phyloP scores from a whole-genome alignment of 1,140 invertebrate species.

The Brachionus angularis region DNA sequence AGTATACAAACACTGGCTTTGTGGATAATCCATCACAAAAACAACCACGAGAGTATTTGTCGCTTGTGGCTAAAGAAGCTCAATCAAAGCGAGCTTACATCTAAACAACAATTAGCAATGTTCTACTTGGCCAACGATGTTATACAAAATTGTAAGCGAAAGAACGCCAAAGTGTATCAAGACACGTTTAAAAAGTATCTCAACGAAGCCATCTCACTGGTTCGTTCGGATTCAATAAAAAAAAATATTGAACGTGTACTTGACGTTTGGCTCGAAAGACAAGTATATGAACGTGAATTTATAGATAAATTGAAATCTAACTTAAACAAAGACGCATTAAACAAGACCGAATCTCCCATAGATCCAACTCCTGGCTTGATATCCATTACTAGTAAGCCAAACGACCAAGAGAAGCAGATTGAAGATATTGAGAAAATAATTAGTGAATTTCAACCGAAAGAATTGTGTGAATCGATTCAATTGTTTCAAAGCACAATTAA shows the following conservation, averaged over 20 bases:
- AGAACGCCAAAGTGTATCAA: constrained; percentile 62
- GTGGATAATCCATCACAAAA: constrained; percentile 38
- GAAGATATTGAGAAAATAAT: constrained; percentile 32
- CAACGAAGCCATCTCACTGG: constrained; percentile 79
- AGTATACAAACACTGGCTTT: constrained; percentile 31
- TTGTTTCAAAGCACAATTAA: not conserved
- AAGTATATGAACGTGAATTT: constrained; percentile 79
- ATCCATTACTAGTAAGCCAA: not conserved
- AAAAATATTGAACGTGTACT: constrained; percentile 79
- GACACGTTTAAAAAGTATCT: constrained; percentile 84
- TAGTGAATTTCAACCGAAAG: constrained; percentile 25
- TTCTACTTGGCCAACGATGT: constrained; percentile 94
- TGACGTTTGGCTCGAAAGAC: constrained; percentile 86
- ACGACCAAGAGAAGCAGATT: not conserved
- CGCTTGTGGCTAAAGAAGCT: constrained; percentile 11
- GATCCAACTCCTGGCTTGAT: not conserved
- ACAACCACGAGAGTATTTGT: not conserved
- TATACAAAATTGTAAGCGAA: constrained; percentile 86
- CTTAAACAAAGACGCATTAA: no score
- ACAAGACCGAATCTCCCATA: not conserved
- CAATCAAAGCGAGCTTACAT: constrained; percentile 60
- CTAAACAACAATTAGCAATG: constrained; percentile 77
- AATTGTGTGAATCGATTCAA: constrained; percentile 19
- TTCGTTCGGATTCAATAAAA: constrained; percentile 74
- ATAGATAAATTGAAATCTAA: constrained; percentile 52